These are phyloP conservation scores for Lomographa bimaculata DNA, from an alignment of 2,888 invertebrate genomes.

Conservation along the genomic window DNA sequence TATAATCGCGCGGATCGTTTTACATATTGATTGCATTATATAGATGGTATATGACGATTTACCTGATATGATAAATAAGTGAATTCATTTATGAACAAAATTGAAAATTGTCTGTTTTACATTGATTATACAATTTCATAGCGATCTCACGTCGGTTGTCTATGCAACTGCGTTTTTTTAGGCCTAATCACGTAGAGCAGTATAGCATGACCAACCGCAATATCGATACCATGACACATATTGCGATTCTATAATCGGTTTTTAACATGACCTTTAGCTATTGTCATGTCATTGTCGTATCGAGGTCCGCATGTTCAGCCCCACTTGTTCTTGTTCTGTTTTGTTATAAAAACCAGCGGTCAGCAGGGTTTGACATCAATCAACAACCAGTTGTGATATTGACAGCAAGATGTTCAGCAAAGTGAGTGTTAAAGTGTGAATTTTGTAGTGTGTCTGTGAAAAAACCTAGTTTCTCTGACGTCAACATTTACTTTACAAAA, in stretches of 20 bases:
- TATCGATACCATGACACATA: slow-evolving; percentile 72
- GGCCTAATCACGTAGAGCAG: slow-evolving; percentile 13
- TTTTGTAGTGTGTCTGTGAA: slow-evolving; percentile 14
- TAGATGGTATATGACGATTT: too few relatives aligned
- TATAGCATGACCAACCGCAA: slow-evolving; percentile 46
- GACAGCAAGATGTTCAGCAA: slow-evolving; percentile 69
- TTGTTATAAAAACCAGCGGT: slow-evolving; percentile 69
- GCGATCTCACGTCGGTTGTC: slow-evolving; percentile 11
- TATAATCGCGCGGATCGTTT: too few relatives aligned
- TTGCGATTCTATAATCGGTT: slow-evolving; percentile 55
- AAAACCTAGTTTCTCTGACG: neutral
- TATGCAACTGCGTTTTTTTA: slow-evolving; percentile 18
- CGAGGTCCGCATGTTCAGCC: slow-evolving; percentile 62
- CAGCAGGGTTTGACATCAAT: slow-evolving; percentile 61
- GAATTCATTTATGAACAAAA: too few relatives aligned
- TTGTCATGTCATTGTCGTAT: slow-evolving; percentile 64
- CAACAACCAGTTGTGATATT: slow-evolving; percentile 50
- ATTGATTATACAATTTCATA: too few relatives aligned
- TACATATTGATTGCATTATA: too few relatives aligned
- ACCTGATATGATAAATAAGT: too few relatives aligned
- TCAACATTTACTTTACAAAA: neutral
- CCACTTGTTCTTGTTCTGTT: slow-evolving; percentile 63
- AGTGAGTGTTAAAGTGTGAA: slow-evolving; percentile 42
- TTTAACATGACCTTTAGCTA: slow-evolving; percentile 59
- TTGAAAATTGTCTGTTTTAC: too few relatives aligned